These are phyloP conservation scores for Drosophila conformis DNA, from an alignment of 2,888 invertebrate species.

Conservation along the genomic window DNA sequence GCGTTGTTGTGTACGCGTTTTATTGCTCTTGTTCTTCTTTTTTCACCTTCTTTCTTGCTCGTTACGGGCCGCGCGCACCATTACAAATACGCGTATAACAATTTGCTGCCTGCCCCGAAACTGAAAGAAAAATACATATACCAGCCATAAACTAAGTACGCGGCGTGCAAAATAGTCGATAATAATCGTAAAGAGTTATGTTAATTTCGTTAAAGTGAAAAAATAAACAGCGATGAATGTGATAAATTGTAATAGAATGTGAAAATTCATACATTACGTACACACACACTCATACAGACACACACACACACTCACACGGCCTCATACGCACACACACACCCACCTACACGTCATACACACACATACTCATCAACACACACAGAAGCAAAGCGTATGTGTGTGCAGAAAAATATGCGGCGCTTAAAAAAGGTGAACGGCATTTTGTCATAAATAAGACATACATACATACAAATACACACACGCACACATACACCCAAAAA, in stretches of 20 bases:
- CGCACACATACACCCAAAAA: constrained; percentile 13
- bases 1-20: constrained; percentile 61
- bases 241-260: constrained; percentile 78
- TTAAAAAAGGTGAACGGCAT: constrained; percentile 83
- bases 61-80: constrained; percentile 70
- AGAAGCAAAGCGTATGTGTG: constrained; percentile 72
- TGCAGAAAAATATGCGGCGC: constrained; percentile 82
- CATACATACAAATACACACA: constrained; percentile 8
- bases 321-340: constrained; percentile 31
- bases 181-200: constrained; percentile 32
- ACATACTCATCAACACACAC: constrained; percentile 32
- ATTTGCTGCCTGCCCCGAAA: constrained; percentile 62
- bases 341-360: constrained; percentile 38
- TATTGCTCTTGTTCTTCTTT: constrained; percentile 67
- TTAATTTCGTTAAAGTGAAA: constrained; percentile 46
- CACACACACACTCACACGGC: constrained; percentile 31
- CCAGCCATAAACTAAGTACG: constrained; percentile 62
- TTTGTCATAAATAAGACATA: constrained; percentile 65
- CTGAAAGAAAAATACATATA: constrained; percentile 57
- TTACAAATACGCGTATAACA: constrained; percentile 78
- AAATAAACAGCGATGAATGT: constrained; percentile 64
- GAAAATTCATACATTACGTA: constrained; percentile 62
- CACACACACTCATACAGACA: constrained; percentile 31
- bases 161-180: constrained; percentile 68
- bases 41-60: constrained; percentile 74